Base-by-base conservation (phyloP, 2,113 vertebrate genomes). In the Prunella himalayana region DNA sequence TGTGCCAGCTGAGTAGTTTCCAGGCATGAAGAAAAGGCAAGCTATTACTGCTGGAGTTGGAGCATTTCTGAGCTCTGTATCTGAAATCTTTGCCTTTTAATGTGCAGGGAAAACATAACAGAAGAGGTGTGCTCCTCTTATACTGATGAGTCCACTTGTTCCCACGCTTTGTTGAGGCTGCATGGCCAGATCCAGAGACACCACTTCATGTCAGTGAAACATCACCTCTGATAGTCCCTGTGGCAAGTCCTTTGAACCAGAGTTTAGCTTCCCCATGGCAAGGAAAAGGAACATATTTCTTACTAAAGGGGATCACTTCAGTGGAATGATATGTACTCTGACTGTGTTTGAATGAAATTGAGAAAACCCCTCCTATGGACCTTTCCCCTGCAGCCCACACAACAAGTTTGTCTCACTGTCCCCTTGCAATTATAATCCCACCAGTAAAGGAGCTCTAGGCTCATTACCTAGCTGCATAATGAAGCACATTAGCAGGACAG, bases 391-490 rank as follows among this genome's bases (percentile, higher is more conserved):
- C 2, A 3, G 42, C n/a, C n/a, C 69, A 82, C 19, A 30, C 27
- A 86, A 66, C 54, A 73, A 73, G 35, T 77, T 64, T 94, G 68
- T 80, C 35, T 92, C 50, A 28, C 47, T 66, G 33, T 85, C 60
- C 44, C 33, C 50, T 86, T 41, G 15, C 53, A 93, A 51, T 93
- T 88, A 75, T 45, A 93, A 75, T 64, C 47, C 42, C 31, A 70
- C 45, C 60, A 78, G 79, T 53, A 81, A 86, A 82, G 47, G 68
- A 88, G 68, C 49, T 60, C 35, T 28, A 75, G 92, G 60, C 90
- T 96, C 76, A 57, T 90, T 94, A 93, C 90, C 76, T 93, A 60
- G 33, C 85, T 93, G 79, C 82, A 35, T 92, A 94, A 92, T 70
- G 60, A 88, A 88, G 59, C 65, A 86, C 51, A 86, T 93, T 88